phyloP scores from a whole-genome alignment of 2,113 vertebrate genomes.

The Bufo gargarizans region DNA sequence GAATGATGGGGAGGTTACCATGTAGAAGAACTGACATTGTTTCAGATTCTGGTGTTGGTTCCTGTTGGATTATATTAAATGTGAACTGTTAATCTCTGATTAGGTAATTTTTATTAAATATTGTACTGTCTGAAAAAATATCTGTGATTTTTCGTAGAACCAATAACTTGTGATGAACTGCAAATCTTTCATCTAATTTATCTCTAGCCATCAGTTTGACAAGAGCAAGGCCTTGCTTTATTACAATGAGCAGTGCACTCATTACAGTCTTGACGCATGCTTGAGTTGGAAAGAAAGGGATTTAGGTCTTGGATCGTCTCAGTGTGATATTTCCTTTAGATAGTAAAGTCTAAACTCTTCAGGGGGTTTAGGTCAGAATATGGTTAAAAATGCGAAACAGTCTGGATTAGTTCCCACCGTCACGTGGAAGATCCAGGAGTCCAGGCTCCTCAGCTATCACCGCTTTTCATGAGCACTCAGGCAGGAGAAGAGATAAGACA shows the following conservation, averaged over 20 bases:
- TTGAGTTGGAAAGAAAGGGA: slow-evolving; percentile 50
- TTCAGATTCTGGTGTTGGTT: neutral
- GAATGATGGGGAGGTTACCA: too few relatives aligned
- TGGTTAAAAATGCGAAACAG: slow-evolving; percentile 63
- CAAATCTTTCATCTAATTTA: neutral
- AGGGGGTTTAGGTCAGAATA: slow-evolving; percentile 64
- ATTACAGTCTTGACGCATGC: slow-evolving; percentile 39
- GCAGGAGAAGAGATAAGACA: slow-evolving; percentile 53
- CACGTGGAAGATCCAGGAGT: slow-evolving; percentile 64
- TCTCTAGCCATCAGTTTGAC: neutral
- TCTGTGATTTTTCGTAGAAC: neutral
- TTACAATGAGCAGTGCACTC: neutral
- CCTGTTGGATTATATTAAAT: neutral
- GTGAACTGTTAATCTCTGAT: neutral
- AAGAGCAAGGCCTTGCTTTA: neutral
- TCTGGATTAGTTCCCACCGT: slow-evolving; percentile 59
- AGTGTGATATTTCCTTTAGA: slow-evolving; percentile 64
- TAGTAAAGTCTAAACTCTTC: slow-evolving; percentile 61
- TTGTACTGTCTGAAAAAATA: neutral
- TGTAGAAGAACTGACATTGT: too few relatives aligned
- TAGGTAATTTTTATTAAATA: neutral
- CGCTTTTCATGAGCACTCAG: slow-evolving; percentile 64
- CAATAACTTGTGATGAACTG: neutral
- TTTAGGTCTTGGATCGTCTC: slow-evolving; percentile 35
- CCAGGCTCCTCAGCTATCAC: slow-evolving; percentile 61